phyloP scores from a whole-genome alignment of 2,797 vertebrate species.

The Urosaurus nigricauda region DNA sequence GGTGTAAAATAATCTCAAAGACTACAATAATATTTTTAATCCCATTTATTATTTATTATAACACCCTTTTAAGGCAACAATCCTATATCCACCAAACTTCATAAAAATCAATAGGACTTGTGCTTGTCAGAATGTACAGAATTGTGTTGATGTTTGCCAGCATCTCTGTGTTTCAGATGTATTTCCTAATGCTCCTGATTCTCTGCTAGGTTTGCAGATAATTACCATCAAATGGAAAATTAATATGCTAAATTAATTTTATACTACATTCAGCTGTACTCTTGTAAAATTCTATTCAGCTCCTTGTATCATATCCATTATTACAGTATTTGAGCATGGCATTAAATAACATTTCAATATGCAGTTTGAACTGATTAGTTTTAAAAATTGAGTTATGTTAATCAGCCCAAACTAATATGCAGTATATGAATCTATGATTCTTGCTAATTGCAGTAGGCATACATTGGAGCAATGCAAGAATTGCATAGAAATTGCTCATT shows the following conservation, averaged over 20 bases:
- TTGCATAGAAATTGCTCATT: constrained; percentile 35
- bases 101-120: background rate
- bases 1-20: no score
- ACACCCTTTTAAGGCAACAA: background rate
- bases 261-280: constrained; percentile 21
- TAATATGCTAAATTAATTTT: constrained; percentile 42
- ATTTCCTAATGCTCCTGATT: constrained; percentile 10
- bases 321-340: constrained; percentile 18
- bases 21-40: background rate
- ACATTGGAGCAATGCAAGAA: constrained; percentile 16
- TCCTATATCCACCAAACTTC: background rate
- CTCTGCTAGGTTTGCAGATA: constrained; percentile 21
- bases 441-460: constrained; percentile 34
- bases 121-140: background rate
- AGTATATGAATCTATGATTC: constrained; percentile 41
- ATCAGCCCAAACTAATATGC: constrained; percentile 48
- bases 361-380: constrained; percentile 47
- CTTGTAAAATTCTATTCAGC: constrained; percentile 30
- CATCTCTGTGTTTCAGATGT: background rate
- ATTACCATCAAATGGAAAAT: constrained; percentile 29
- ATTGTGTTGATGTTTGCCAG: background rate
- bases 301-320: constrained; percentile 34
- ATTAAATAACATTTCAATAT: constrained; percentile 49
- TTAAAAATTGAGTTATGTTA: constrained; percentile 32
- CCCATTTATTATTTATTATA: background rate